A percentile compares a stretch with the other conserved stretches of the same genome.
Conservation (phyloP, 2,797 vertebrate species). For the Vultur gryphus region DNA sequence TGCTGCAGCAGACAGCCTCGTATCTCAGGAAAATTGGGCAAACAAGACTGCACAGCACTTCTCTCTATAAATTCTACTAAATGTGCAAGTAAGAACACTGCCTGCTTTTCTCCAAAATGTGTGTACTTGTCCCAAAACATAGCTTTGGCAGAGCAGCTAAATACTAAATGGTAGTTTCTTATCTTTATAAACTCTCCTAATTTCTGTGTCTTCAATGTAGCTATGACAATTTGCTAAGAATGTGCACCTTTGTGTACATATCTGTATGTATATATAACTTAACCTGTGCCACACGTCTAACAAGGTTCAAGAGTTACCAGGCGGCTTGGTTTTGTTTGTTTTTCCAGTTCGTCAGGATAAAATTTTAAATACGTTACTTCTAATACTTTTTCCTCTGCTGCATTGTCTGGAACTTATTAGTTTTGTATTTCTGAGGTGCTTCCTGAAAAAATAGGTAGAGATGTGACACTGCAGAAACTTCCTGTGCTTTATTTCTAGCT, state of each 20-base stretch:
- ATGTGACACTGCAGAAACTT: not conserved
- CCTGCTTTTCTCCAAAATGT: not conserved
- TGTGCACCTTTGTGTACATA: accelerated
- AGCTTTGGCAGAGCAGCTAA: not conserved
- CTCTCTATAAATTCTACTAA: not conserved
- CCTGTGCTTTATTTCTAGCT: not conserved
- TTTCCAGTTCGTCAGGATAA: not conserved
- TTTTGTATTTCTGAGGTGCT: not conserved
- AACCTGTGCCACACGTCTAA: not conserved
- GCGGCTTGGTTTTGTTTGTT: not conserved
- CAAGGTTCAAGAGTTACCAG: not conserved
- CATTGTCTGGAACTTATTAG: not conserved
- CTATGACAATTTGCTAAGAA: not conserved
- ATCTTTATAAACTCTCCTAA: not conserved
- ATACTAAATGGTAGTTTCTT: not conserved
- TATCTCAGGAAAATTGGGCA: not conserved
- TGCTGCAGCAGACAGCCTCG: not conserved
- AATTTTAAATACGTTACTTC: not conserved
- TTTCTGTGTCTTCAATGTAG: not conserved
- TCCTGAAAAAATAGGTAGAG: not conserved
- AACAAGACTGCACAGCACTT: not conserved
- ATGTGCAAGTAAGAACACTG: not conserved
- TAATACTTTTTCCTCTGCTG: not conserved
- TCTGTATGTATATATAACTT: not conserved
- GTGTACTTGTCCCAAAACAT: not conserved